phyloP scores from a whole-genome alignment of 23 tunicate species.

The Pegea sp. region DNA sequence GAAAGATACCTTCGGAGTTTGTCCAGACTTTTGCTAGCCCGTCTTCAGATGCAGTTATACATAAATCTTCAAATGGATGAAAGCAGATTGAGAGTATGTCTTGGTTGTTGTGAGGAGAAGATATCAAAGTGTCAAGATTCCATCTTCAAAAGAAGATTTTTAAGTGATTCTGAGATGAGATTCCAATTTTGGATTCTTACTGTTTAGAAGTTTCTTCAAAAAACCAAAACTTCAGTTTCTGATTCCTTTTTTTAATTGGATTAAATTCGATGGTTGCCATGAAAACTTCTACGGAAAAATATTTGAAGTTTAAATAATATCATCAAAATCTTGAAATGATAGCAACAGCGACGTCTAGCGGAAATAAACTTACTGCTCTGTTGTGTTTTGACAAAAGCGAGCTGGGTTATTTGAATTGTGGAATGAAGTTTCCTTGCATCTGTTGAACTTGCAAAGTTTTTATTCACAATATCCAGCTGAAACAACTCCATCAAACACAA shows the following conservation, averaged over 20 bases:
- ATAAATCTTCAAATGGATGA: conserved; percentile 11
- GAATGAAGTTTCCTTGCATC: conserved; percentile 15
- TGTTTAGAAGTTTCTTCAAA: conserved; percentile 27
- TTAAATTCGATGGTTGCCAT: conserved; percentile 71
- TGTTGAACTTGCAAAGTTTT: conserved; percentile 27
- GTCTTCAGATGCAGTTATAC: conserved; percentile 24
- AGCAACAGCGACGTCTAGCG: no score
- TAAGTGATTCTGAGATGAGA: background rate
- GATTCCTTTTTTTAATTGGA: conserved; percentile 6
- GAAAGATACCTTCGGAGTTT: conserved; percentile 1
- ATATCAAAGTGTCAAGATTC: conserved; percentile 32
- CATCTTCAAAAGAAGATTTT: conserved; percentile 15
- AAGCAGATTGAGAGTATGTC: conserved; percentile 19
- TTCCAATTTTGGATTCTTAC: conserved; percentile 6
- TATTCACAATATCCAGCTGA: conserved; percentile 44
- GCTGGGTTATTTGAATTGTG: conserved; percentile 8
- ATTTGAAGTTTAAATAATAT: no score
- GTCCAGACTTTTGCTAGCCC: conserved; percentile 46
- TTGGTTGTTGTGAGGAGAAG: conserved; percentile 23
- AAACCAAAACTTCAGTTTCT: conserved; percentile 61
- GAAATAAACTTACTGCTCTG: conserved; percentile 1
- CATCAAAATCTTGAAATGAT: background rate
- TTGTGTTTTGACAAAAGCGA: conserved; percentile 17
- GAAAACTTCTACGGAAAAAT: conserved; percentile 9
- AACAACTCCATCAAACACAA: conserved; percentile 1